Evolutionary conservation across 53 echinoderm and acorn worm species (phyloP).

Genomic region (Hippasteria phrygiana): DNA sequence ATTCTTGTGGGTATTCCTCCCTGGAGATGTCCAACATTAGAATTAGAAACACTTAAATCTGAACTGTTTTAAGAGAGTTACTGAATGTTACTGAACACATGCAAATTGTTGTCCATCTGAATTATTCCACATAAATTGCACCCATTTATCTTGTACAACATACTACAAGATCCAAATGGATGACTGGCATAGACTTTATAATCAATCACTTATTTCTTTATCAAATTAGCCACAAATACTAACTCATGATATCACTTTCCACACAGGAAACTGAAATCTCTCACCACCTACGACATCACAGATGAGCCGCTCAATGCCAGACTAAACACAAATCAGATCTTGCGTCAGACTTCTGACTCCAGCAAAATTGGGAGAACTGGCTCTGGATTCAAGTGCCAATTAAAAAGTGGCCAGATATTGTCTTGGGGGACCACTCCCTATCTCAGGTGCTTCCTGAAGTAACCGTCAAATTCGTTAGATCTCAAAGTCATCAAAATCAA

Average conservation of each 20-base stretch:
- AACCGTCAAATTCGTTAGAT: constrained; percentile 11
- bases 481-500: not conserved
- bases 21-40: too few relatives aligned
- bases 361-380: not conserved
- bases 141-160: constrained; percentile 3
- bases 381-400: constrained; percentile 11
- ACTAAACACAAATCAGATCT: constrained; percentile 10
- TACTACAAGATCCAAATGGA: not conserved
- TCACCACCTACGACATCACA: constrained; percentile 14
- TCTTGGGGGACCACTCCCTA: constrained; percentile 3
- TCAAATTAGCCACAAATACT: not conserved
- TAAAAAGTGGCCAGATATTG: not conserved
- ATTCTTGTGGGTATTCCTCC: too few relatives aligned
- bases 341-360: constrained; percentile 36
- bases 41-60: too few relatives aligned
- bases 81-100: too few relatives aligned
- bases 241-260: not conserved
- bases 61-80: too few relatives aligned
- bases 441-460: constrained; percentile 27
- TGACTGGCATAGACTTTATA: too few relatives aligned
- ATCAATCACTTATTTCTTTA: constrained; percentile 37
- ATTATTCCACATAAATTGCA: not conserved
- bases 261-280: constrained; percentile 35
- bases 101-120: too few relatives aligned
- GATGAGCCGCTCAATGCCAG: constrained; percentile 4